Conservation (phyloP, 2,797 vertebrate species). For the Phoxinus dragarum region DNA sequence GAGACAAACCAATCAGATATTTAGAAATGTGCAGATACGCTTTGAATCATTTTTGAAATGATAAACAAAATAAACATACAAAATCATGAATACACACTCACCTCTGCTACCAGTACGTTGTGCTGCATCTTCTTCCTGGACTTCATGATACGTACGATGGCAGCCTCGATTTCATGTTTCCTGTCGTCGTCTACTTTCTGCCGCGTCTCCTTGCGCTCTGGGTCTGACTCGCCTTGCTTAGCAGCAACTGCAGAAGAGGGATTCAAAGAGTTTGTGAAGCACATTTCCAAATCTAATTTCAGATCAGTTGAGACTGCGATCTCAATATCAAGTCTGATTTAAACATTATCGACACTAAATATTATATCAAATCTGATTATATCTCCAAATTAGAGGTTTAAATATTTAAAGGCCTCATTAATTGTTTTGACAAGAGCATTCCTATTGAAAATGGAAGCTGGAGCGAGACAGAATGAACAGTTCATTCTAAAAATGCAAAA, state of each 20-base stretch:
- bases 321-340: not conserved
- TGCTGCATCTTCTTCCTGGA: conserved; percentile 99
- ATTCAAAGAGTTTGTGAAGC: not conserved
- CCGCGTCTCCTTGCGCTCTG: conserved; percentile 95
- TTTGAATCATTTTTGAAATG: not conserved
- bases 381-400: not conserved
- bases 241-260: conserved; percentile 86
- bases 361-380: not conserved
- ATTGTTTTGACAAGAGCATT: not conserved
- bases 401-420: not conserved
- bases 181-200: conserved; percentile 98
- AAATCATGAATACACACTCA: conserved; percentile 63
- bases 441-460: not conserved
- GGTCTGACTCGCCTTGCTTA: conserved; percentile 97
- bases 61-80: not conserved
- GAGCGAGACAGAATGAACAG: not conserved
- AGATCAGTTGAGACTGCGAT: not conserved
- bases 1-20: conserved; percentile 44
- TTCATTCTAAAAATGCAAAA: not conserved
- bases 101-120: conserved; percentile 98
- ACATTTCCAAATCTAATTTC: conserved; percentile 7
- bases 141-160: conserved; percentile 99
- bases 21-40: not conserved
- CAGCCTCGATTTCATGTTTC: conserved; percentile 98
- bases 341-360: not conserved